A percentile compares a stretch with the other conserved stretches of the same genome.
These are phyloP conservation scores for Cygnus olor DNA, from an alignment of 2,797 vertebrate species.

Conservation along the genomic window DNA sequence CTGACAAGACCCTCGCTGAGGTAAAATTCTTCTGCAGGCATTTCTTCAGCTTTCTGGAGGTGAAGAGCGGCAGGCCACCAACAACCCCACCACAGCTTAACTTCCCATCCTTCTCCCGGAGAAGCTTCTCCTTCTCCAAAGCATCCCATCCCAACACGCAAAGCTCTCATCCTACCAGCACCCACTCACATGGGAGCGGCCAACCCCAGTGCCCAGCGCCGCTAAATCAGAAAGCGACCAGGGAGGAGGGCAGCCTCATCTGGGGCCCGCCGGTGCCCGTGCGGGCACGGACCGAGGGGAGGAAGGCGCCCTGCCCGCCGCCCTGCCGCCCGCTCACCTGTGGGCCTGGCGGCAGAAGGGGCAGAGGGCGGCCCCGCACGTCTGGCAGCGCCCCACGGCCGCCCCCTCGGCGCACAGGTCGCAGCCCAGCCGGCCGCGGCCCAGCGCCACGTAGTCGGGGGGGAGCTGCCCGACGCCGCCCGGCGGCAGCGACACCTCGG, in stretches of 20 bases:
- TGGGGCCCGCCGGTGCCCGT: no score
- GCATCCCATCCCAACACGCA: accelerated
- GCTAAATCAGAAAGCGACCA: neutral
- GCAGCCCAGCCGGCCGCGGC: slow-evolving; percentile 80
- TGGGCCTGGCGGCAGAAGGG: slow-evolving; percentile 93
- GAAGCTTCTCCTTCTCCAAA: neutral
- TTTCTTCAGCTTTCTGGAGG: neutral
- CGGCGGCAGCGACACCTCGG: slow-evolving; percentile 85
- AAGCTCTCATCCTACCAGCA: neutral
- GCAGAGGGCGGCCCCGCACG: slow-evolving; percentile 87
- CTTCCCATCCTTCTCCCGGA: neutral
- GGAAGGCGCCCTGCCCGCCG: no score
- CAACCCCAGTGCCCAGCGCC: neutral
- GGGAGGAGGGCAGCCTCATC: no score
- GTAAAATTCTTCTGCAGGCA: neutral
- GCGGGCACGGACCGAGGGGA: no score
- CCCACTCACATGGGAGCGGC: accelerated
- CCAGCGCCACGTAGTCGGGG: slow-evolving; percentile 87
- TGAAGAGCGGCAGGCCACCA: neutral
- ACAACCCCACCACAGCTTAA: neutral
- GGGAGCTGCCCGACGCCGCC: slow-evolving; percentile 80
- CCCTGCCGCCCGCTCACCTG: slow-evolving; percentile 79
- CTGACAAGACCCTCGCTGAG: neutral
- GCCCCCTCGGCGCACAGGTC: slow-evolving; percentile 89
- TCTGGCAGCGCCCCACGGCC: slow-evolving; percentile 86